Evolutionary conservation across 1,140 invertebrate species (phyloP).

Genomic region (Trichoplusia ni): DNA sequence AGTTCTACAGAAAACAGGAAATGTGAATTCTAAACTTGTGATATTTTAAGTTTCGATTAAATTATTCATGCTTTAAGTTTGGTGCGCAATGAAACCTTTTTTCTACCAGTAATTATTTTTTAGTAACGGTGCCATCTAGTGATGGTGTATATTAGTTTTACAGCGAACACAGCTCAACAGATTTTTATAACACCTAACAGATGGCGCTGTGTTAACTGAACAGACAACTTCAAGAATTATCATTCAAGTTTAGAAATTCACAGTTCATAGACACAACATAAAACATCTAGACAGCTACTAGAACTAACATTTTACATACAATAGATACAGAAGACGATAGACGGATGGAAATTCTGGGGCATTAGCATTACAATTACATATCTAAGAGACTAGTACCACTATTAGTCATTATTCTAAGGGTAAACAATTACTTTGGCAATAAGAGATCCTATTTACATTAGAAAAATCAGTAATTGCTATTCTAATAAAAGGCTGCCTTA

Average conservation of each 20-base stretch:
- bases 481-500: conserved; percentile 33
- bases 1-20: conserved; percentile 18
- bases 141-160: too few relatives aligned
- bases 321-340: conserved; percentile 79
- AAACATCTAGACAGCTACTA: conserved; percentile 66
- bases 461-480: conserved; percentile 24
- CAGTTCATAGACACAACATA: conserved; percentile 45
- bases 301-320: conserved; percentile 71
- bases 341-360: conserved; percentile 83
- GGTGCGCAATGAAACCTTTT: not conserved
- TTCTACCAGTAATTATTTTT: not conserved
- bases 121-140: too few relatives aligned
- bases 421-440: conserved; percentile 65
- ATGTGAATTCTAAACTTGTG: conserved; percentile 28
- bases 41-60: not conserved
- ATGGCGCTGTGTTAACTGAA: not conserved
- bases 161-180: too few relatives aligned
- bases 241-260: conserved; percentile 33
- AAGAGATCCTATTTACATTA: conserved; percentile 57
- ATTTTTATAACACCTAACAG: too few relatives aligned
- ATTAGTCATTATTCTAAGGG: conserved; percentile 57
- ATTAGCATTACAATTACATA: conserved; percentile 67
- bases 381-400: conserved; percentile 63
- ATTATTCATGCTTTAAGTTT: not conserved
- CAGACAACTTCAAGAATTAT: not conserved